A percentile compares a stretch with the other conserved stretches of the same genome.
Evolutionary conservation across 2,888 invertebrate species (phyloP).

Genomic region (Tethea ocularis): DNA sequence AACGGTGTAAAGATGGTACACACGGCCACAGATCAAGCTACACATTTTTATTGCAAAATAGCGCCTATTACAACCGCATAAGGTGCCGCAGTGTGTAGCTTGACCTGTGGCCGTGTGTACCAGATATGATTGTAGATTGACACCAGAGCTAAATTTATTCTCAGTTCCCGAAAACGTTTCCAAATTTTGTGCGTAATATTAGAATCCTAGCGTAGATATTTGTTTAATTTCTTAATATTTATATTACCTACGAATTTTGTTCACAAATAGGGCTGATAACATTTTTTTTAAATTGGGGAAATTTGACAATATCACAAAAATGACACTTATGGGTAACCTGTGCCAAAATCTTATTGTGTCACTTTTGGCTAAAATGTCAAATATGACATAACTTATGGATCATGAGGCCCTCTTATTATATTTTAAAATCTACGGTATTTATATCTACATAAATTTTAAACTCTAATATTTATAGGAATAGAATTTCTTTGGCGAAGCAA

Average conservation of each 20-base stretch:
- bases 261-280: background rate
- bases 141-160: slow-evolving; percentile 3
- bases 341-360: background rate
- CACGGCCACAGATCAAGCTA: no score
- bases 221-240: slow-evolving; percentile 30
- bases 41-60: no score
- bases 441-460: slow-evolving; percentile 34
- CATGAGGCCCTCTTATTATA: background rate
- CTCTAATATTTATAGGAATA: slow-evolving; percentile 53
- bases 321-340: background rate
- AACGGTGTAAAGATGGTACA: no score
- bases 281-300: background rate
- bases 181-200: slow-evolving; percentile 60
- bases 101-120: no score
- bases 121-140: background rate
- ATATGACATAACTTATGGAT: background rate
- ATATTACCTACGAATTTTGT: background rate
- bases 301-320: background rate
- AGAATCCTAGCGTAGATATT: slow-evolving; percentile 39
- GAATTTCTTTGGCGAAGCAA: slow-evolving; percentile 69
- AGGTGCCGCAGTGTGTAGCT: no score
- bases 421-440: background rate
- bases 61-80: no score
- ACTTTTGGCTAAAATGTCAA: background rate
- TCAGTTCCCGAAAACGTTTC: slow-evolving; percentile 35